phyloP scores from a whole-genome alignment of 2,888 invertebrate genomes.

The Temnothorax ravouxi region DNA sequence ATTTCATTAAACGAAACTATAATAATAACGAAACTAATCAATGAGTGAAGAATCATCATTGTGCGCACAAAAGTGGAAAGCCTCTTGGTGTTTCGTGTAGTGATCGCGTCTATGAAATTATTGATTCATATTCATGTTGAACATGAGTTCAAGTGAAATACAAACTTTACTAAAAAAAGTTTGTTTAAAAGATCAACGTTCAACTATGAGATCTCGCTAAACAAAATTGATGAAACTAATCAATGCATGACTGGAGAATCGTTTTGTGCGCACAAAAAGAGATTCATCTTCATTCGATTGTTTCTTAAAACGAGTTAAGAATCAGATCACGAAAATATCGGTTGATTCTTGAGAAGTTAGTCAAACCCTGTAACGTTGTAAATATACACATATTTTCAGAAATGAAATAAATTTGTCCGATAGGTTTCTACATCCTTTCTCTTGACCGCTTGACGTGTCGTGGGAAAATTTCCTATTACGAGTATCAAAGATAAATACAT shows the following conservation, averaged over 20 bases:
- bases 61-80: conserved; percentile 12
- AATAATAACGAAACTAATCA: neutral
- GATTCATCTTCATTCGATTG: conserved; percentile 3
- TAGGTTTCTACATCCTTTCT: conserved; percentile 76
- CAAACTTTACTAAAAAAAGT: neutral
- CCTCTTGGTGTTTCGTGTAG: neutral
- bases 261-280: neutral
- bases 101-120: conserved; percentile 4
- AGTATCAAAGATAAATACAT: neutral
- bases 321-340: conserved; percentile 23
- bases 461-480: neutral
- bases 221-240: conserved; percentile 3
- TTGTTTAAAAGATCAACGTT: neutral
- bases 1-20: conserved; percentile 14
- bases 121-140: neutral
- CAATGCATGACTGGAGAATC: neutral
- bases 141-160: neutral
- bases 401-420: conserved; percentile 79
- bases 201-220: neutral
- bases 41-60: conserved; percentile 22
- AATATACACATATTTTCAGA: conserved; percentile 85
- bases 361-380: conserved; percentile 77
- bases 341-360: conserved; percentile 61
- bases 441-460: conserved; percentile 4
- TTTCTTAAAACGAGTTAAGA: conserved; percentile 36